Evolutionary conservation across 2,888 invertebrate genomes (phyloP).

Genomic region (Stenolophus ochropezus): DNA sequence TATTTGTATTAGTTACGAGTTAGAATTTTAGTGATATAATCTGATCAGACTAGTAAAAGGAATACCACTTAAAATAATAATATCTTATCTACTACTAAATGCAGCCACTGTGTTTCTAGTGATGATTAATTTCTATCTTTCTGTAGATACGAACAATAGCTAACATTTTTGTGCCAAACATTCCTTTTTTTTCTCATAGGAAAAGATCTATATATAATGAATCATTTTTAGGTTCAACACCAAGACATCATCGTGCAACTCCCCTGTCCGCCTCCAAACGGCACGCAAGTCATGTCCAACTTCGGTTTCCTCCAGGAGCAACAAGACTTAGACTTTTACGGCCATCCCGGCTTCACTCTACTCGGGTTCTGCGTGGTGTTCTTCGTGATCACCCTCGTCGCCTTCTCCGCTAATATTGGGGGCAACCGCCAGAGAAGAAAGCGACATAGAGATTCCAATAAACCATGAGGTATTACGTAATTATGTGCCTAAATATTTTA

Average conservation of each 20-base stretch:
- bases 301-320: constrained; percentile 74
- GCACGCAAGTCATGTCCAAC: constrained; percentile 80
- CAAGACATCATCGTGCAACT: constrained; percentile 91
- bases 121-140: too few relatives aligned
- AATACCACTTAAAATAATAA: too few relatives aligned
- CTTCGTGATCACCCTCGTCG: constrained; percentile 77
- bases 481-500: not conserved
- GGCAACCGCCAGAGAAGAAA: constrained; percentile 73
- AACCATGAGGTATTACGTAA: constrained; percentile 72
- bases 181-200: too few relatives aligned
- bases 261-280: constrained; percentile 87
- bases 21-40: too few relatives aligned
- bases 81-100: too few relatives aligned
- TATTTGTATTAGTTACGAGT: too few relatives aligned
- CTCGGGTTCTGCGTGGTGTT: constrained; percentile 79
- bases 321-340: constrained; percentile 75
- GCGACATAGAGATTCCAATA: constrained; percentile 77
- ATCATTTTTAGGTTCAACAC: constrained; percentile 80
- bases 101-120: too few relatives aligned
- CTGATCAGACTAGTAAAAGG: too few relatives aligned
- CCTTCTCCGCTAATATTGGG: constrained; percentile 78
- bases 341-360: constrained; percentile 77
- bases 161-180: too few relatives aligned
- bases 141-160: too few relatives aligned
- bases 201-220: too few relatives aligned